These are phyloP conservation scores for Deroplatys truncata DNA, from an alignment of 2,888 invertebrate species.

Conservation along the genomic window DNA sequence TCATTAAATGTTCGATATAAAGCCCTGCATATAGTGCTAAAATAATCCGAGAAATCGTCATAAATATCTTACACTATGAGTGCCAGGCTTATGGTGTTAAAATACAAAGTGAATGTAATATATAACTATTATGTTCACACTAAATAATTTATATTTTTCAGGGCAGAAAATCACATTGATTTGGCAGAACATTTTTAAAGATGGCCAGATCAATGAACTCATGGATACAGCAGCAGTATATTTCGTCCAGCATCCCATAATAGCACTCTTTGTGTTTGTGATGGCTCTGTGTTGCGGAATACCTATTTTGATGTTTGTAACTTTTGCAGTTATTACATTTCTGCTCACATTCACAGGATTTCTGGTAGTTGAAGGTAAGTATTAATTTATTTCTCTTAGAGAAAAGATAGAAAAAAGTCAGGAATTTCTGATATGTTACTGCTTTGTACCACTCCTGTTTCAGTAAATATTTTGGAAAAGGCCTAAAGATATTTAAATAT, in stretches of 20 bases:
- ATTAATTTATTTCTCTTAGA: not conserved
- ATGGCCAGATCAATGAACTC: constrained; percentile 9
- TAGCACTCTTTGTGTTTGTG: constrained; percentile 22
- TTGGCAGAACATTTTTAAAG: constrained; percentile 4
- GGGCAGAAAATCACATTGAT: not conserved
- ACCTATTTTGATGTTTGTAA: constrained; percentile 27
- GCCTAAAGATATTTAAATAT: too few species aligned
- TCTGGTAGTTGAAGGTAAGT: constrained; percentile 29
- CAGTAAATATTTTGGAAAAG: too few species aligned
- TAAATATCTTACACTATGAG: too few species aligned
- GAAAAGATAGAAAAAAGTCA: too few species aligned
- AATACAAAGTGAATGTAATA: too few species aligned
- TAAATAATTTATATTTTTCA: constrained; percentile 4
- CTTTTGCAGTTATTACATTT: constrained; percentile 28
- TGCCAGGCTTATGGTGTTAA: too few species aligned
- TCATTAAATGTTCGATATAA: too few species aligned
- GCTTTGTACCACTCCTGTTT: too few species aligned
- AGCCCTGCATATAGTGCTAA: too few species aligned
- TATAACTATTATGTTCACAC: not conserved
- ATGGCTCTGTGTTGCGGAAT: constrained; percentile 27
- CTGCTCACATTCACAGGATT: constrained; percentile 29
- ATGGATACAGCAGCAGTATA: constrained; percentile 23
- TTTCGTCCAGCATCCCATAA: constrained; percentile 25
- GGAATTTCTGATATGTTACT: too few species aligned
- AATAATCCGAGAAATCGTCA: too few species aligned